These are phyloP conservation scores for Gallinago jamesoni DNA, from an alignment of 2,113 vertebrate species.

Conservation along the genomic window DNA sequence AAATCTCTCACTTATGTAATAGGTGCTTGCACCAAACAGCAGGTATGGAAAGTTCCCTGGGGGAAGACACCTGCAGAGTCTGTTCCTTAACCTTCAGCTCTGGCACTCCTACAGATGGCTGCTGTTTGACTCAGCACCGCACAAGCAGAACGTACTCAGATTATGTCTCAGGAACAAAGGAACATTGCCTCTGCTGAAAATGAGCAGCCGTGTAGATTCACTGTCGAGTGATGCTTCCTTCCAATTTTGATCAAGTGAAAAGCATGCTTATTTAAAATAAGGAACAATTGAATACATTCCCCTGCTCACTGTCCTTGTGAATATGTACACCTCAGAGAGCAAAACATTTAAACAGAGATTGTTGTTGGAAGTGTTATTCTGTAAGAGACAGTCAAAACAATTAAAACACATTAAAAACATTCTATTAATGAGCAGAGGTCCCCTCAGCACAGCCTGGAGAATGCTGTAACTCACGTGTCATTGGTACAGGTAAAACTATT, in stretches of 20 bases:
- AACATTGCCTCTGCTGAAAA: not conserved
- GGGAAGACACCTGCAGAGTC: conserved; percentile 49
- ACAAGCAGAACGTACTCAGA: not conserved
- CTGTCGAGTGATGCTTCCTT: not conserved
- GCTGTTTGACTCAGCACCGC: not conserved
- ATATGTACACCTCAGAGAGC: not conserved
- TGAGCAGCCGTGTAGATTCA: not conserved
- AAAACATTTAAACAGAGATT: not conserved
- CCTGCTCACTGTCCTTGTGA: not conserved
- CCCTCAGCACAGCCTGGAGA: not conserved
- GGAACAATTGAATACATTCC: not conserved
- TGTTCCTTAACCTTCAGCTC: conserved; percentile 26
- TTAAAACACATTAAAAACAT: not conserved
- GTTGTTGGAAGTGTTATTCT: not conserved
- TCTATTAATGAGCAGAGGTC: not conserved
- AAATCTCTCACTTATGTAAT: not conserved
- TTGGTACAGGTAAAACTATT: not conserved
- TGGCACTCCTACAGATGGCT: not conserved
- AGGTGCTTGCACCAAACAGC: not conserved
- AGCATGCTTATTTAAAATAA: not conserved
- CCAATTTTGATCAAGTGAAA: not conserved
- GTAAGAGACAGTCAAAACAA: not conserved
- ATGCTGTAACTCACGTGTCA: not conserved
- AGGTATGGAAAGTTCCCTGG: conserved; percentile 23
- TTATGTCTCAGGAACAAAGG: not conserved